phyloP scores from a whole-genome alignment of 2,113 vertebrate species.

The Narcine bancroftii region DNA sequence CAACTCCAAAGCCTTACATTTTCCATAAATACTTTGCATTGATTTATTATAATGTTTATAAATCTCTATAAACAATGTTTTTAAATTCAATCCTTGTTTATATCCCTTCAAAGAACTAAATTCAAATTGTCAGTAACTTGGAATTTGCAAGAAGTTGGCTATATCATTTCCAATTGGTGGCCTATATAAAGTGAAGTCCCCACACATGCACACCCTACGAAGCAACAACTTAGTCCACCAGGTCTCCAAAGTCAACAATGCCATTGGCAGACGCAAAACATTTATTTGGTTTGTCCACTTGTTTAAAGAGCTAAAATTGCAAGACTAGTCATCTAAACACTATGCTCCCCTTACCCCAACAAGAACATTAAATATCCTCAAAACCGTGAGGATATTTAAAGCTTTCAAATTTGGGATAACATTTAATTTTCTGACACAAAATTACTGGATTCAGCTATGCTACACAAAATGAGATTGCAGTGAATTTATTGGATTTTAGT shows the following conservation, averaged over 20 bases:
- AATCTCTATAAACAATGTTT: background rate
- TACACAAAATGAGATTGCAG: background rate
- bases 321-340: background rate
- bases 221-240: background rate
- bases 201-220: background rate
- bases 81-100: background rate
- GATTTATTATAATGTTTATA: background rate
- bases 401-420: background rate
- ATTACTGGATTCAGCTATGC: background rate
- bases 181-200: background rate
- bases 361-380: background rate
- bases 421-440: background rate
- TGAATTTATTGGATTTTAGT: background rate
- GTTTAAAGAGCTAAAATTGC: background rate
- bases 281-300: too few species aligned
- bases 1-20: background rate
- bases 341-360: background rate
- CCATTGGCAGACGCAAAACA: background rate
- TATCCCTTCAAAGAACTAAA: background rate
- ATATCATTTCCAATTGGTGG: background rate
- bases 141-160: too few species aligned
- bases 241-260: background rate
- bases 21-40: background rate
- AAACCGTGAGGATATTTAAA: background rate
- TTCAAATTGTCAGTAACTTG: background rate